Conservation (phyloP, 2,797 vertebrate species). For the Alcedo atthis region DNA sequence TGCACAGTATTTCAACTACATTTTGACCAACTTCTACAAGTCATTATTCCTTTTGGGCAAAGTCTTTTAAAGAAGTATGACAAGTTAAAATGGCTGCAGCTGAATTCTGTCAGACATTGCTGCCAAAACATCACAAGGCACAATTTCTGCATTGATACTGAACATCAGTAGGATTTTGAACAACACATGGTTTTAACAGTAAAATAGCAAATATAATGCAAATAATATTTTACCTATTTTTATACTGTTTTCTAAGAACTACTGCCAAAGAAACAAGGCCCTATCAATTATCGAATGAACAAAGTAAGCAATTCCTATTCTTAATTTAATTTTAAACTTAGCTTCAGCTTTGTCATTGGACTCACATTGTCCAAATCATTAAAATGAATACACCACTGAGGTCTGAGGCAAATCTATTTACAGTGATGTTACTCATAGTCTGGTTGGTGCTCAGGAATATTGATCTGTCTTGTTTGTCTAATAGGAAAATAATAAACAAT, state of each 20-base stretch:
- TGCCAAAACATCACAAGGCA: not conserved
- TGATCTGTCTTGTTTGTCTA: constrained; percentile 97
- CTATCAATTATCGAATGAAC: constrained; percentile 39
- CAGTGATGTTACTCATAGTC: constrained; percentile 94
- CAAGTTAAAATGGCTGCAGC: not conserved
- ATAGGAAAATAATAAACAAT: constrained; percentile 99
- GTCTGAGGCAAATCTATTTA: constrained; percentile 94
- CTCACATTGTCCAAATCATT: constrained; percentile 94
- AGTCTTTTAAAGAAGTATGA: constrained; percentile 16
- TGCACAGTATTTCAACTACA: not conserved
- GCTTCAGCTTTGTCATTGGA: constrained; percentile 87
- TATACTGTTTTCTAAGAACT: not conserved
- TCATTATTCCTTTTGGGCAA: constrained; percentile 1
- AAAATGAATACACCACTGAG: constrained; percentile 90
- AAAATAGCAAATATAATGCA: not conserved
- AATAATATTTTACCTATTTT: not conserved
- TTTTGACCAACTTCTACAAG: constrained; percentile 7
- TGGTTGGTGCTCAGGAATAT: constrained; percentile 90
- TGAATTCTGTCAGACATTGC: not conserved
- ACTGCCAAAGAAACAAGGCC: not conserved
- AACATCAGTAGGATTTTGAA: not conserved
- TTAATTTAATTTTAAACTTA: constrained; percentile 74
- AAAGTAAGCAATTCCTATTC: constrained; percentile 60
- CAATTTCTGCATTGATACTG: not conserved
- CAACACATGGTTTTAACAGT: not conserved